phyloP scores from a whole-genome alignment of 1,140 invertebrate species.

The Drosophila lowei region DNA sequence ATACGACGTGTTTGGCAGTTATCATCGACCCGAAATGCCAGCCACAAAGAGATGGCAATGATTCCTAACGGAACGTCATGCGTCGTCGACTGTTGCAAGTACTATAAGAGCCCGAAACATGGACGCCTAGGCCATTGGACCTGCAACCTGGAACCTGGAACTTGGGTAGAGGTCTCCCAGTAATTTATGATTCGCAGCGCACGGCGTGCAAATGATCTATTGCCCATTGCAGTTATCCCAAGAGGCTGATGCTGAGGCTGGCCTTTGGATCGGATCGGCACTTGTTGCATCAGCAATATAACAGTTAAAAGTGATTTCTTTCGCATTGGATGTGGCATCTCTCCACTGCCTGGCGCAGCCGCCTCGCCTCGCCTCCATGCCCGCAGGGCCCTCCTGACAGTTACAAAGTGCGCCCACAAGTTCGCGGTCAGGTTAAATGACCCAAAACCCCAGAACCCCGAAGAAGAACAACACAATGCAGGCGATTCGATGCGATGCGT shows the following conservation, averaged over 20 bases:
- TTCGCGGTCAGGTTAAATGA: conserved; percentile 59
- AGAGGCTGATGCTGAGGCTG: background rate
- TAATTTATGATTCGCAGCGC: conserved; percentile 78
- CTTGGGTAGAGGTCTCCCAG: conserved; percentile 13
- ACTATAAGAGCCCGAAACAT: background rate
- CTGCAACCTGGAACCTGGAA: conserved; percentile 2
- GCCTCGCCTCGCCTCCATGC: conserved; percentile 15
- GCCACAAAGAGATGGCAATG: conserved; percentile 51
- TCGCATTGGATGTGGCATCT: conserved; percentile 18
- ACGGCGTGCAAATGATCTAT: conserved; percentile 76
- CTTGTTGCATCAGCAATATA: conserved; percentile 70
- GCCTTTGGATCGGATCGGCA: conserved; percentile 38
- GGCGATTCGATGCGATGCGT: conserved; percentile 16
- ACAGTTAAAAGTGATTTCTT: conserved; percentile 71
- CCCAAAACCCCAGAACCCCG: conserved; percentile 35
- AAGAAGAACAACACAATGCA: conserved; percentile 3
- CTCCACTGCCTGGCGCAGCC: background rate
- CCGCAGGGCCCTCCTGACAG: conserved; percentile 50
- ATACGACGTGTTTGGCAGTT: conserved; percentile 78
- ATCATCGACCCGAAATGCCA: conserved; percentile 31
- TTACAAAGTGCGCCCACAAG: conserved; percentile 73
- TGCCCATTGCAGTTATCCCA: conserved; percentile 60
- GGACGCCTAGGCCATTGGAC: too few species aligned
- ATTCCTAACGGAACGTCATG: conserved; percentile 68
- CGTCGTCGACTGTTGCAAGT: conserved; percentile 33